phyloP scores from a whole-genome alignment of 2,888 invertebrate genomes.

The Busseola fusca region DNA sequence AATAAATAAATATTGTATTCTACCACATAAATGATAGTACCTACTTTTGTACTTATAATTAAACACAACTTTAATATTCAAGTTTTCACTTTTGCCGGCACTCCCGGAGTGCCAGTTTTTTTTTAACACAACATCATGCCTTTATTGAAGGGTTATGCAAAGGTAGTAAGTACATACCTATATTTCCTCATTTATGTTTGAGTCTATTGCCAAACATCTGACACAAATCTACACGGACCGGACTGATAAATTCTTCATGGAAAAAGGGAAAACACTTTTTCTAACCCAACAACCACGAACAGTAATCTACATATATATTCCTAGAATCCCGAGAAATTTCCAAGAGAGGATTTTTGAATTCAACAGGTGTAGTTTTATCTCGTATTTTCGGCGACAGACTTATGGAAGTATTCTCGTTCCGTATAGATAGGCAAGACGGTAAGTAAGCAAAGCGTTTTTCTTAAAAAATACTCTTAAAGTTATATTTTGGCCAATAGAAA shows the following conservation, averaged over 20 bases:
- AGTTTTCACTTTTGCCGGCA: no score
- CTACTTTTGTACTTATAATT: no score
- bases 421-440: neutral
- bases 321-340: neutral
- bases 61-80: no score
- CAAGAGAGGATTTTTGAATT: neutral
- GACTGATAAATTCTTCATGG: neutral
- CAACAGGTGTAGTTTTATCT: constrained; percentile 4
- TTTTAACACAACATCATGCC: neutral
- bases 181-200: neutral
- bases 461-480: neutral
- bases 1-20: no score
- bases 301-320: neutral
- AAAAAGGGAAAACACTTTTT: neutral
- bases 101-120: no score
- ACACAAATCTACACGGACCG: neutral
- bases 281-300: neutral
- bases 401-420: neutral
- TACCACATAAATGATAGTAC: no score
- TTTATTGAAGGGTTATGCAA: neutral
- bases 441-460: neutral
- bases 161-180: neutral
- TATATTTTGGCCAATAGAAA: constrained; percentile 3
- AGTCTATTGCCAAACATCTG: neutral
- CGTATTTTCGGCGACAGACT: neutral